Evolutionary conservation across 2,797 vertebrate species (phyloP).

Genomic region (Phoebastria nigripes): DNA sequence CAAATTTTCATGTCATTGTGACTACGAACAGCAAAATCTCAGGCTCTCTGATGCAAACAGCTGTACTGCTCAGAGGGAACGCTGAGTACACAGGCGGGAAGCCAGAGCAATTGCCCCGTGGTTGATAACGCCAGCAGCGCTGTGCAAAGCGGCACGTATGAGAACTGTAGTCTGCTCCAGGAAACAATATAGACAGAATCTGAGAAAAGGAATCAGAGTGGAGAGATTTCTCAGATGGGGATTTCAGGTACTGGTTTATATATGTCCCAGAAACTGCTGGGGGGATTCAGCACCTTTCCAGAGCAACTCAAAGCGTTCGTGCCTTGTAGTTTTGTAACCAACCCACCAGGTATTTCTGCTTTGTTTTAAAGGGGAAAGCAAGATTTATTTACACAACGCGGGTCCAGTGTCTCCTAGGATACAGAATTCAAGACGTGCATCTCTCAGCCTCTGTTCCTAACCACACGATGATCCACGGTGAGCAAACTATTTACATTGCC

Average conservation of each 20-base stretch:
- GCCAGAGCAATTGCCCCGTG: not conserved
- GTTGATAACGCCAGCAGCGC: not conserved
- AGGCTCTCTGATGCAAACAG: not conserved
- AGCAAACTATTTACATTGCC: not conserved
- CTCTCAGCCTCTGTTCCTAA: not conserved
- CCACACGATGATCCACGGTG: accelerated
- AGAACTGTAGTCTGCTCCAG: not conserved
- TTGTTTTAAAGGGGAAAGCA: not conserved
- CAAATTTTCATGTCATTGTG: not conserved
- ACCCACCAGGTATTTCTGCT: not conserved
- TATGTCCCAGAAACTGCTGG: accelerated
- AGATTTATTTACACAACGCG: not conserved
- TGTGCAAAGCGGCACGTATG: slow-evolving; percentile 38
- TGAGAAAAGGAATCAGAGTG: not conserved
- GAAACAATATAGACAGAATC: not conserved
- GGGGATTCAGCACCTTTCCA: not conserved
- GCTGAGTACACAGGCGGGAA: slow-evolving; percentile 19
- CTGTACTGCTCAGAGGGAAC: not conserved
- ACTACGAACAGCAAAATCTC: not conserved
- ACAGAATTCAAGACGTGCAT: not conserved
- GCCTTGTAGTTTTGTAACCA: not conserved
- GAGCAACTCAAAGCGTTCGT: not conserved
- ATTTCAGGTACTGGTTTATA: not conserved
- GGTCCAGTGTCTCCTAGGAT: not conserved
- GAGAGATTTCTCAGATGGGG: not conserved